Base-by-base conservation (phyloP, 1,140 invertebrate species). In the Phortica variegata region DNA sequence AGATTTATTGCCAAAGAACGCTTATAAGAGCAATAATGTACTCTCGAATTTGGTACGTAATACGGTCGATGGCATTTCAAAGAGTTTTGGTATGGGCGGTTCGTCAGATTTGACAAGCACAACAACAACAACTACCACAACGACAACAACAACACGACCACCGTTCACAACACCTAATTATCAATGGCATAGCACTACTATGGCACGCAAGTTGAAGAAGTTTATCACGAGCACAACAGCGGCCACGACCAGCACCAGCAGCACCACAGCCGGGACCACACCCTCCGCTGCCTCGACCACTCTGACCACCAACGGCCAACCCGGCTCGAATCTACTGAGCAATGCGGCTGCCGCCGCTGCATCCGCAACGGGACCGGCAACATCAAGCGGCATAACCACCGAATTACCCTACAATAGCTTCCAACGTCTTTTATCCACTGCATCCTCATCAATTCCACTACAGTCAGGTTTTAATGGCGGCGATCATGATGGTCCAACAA, bases 181-280 rank as follows among this genome's bases (percentile, higher is more conserved):
- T 49, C 61, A 69, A 60, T 70, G 68, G 60, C 58, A 61, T 50
- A 76, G 71, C 54, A 75, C 73, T 72, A 75, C 73, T 63, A 73
- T 75, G 72, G 69, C 66, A 55, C 69, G 69, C 62, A 75, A 75
- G 70, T 55, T 75, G 65, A 75, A 75, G 72, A 75, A 75, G 69
- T 75, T 75, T 73, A 74, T 76, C 65, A 65, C 61, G 43, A 69
- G 77, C 26, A 80, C 79, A 53, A 81, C 79, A 54, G 76, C 80
- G 15, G 80, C 79, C 41, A 80, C 74, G 8, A 80, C 80, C 20
- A 81, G 81, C 13, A 68, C 55, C 73, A 61, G 77, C 69, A 54
- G 71, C 77, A 20, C 76, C 75, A 50, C 75, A 78, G 54, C 49
- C 43, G 48, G 44, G 33, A 50, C 47, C 43, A 49, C 48, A 39